These are phyloP conservation scores for Boleophthalmus pectinirostris DNA, from an alignment of 2,113 vertebrate species.

Conservation along the genomic window DNA sequence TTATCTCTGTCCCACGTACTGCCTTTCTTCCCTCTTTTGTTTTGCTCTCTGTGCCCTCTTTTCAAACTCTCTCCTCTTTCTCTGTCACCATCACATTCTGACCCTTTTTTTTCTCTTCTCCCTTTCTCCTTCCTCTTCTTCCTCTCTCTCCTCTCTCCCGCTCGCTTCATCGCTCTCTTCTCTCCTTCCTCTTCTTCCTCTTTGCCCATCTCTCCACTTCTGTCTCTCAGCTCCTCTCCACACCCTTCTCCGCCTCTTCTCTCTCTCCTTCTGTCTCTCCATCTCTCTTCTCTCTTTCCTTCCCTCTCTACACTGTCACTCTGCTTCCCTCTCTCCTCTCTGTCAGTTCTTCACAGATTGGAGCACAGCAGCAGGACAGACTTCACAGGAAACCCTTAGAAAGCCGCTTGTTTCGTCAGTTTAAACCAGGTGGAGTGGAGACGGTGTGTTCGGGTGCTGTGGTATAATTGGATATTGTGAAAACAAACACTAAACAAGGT, in stretches of 20 bases:
- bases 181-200: neutral
- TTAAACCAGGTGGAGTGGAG: too few relatives aligned
- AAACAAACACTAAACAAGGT: slow-evolving; percentile 16
- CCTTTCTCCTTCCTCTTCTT: neutral
- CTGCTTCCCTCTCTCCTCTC: neutral
- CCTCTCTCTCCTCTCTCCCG: neutral
- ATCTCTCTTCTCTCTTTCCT: neutral
- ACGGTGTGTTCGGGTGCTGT: too few relatives aligned
- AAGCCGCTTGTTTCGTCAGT: too few relatives aligned
- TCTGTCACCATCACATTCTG: neutral
- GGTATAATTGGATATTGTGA: slow-evolving; percentile 43
- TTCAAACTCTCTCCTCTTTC: too few relatives aligned
- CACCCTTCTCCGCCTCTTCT: neutral
- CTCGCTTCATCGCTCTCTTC: too few relatives aligned
- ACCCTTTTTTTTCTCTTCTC: neutral
- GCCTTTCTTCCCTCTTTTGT: neutral
- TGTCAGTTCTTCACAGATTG: too few relatives aligned
- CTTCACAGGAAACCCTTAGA: too few relatives aligned
- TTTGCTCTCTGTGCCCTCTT: too few relatives aligned
- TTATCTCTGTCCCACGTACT: neutral
- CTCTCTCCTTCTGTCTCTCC: neutral
- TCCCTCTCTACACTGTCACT: neutral
- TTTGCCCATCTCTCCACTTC: too few relatives aligned
- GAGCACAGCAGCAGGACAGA: too few relatives aligned
- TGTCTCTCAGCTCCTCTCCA: too few relatives aligned